These are phyloP conservation scores for Alligator sinensis DNA, from an alignment of 2,113 vertebrate genomes.

Conservation along the genomic window DNA sequence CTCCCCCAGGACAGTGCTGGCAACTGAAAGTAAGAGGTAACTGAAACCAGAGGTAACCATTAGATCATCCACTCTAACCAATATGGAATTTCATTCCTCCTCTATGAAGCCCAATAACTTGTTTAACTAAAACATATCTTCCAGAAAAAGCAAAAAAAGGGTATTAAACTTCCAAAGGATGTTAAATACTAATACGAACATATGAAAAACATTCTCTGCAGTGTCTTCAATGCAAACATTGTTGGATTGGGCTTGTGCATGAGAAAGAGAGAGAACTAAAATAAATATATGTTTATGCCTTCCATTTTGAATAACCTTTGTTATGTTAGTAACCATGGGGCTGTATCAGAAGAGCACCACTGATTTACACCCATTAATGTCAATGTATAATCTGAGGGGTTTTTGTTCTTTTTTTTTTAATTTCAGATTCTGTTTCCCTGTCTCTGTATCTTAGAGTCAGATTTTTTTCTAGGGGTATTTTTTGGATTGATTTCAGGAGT, in stretches of 20 bases:
- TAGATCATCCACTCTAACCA: rapidly evolving
- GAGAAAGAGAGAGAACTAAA: background rate
- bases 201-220: too few relatives aligned
- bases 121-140: background rate
- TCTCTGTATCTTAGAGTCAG: background rate
- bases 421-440: background rate
- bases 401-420: too few relatives aligned
- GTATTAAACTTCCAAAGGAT: too few relatives aligned
- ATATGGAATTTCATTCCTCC: background rate
- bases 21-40: too few relatives aligned
- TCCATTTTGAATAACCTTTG: background rate
- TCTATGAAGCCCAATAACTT: background rate
- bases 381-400: background rate
- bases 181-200: background rate
- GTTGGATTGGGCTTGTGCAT: background rate
- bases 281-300: background rate
- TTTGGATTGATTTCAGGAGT: background rate
- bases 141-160: background rate
- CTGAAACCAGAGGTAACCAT: too few relatives aligned
- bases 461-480: background rate
- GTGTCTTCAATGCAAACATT: too few relatives aligned
- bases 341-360: background rate
- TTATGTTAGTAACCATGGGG: background rate
- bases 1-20: too few relatives aligned
- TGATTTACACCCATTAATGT: background rate